Evolutionary conservation across 2,888 invertebrate genomes (phyloP).

Genomic region (Papilio gigon): DNA sequence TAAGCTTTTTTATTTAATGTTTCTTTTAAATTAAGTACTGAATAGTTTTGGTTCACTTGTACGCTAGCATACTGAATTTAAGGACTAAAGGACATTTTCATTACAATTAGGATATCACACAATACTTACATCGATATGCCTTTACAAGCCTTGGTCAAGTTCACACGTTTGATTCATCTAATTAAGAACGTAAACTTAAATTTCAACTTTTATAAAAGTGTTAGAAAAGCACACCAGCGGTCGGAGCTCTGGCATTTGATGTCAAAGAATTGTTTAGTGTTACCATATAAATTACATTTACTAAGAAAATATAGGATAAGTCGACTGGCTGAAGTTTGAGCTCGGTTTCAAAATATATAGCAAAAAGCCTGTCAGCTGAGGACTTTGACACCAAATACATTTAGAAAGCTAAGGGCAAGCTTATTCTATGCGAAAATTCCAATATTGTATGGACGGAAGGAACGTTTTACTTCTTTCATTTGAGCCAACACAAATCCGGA

Average conservation of each 20-base stretch:
- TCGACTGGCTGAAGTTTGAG: conserved; percentile 13
- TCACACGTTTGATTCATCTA: conserved; percentile 53
- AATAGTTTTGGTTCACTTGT: conserved; percentile 71
- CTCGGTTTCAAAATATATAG: conserved; percentile 15
- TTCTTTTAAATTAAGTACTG: conserved; percentile 77
- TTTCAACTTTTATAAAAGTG: conserved; percentile 16
- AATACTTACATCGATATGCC: conserved; percentile 80
- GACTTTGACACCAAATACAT: conserved; percentile 26
- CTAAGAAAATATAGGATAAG: conserved; percentile 21
- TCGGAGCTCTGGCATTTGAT: conserved; percentile 28
- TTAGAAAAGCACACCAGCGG: conserved; percentile 27
- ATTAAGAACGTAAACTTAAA: conserved; percentile 41
- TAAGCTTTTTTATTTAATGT: conserved; percentile 68
- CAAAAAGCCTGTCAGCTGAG: conserved; percentile 7
- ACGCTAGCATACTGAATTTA: conserved; percentile 58
- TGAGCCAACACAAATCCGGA: conserved; percentile 67
- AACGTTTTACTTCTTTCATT: conserved; percentile 54
- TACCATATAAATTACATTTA: neutral
- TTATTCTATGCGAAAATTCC: conserved; percentile 72
- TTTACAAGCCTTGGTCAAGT: conserved; percentile 79
- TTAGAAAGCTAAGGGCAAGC: conserved; percentile 59
- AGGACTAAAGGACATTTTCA: conserved; percentile 72
- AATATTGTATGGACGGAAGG: conserved; percentile 77
- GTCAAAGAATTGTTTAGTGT: conserved; percentile 19
- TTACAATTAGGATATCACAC: conserved; percentile 81